These are phyloP conservation scores for Xyrichtys novacula DNA, from an alignment of 2,797 vertebrate species.

Conservation along the genomic window DNA sequence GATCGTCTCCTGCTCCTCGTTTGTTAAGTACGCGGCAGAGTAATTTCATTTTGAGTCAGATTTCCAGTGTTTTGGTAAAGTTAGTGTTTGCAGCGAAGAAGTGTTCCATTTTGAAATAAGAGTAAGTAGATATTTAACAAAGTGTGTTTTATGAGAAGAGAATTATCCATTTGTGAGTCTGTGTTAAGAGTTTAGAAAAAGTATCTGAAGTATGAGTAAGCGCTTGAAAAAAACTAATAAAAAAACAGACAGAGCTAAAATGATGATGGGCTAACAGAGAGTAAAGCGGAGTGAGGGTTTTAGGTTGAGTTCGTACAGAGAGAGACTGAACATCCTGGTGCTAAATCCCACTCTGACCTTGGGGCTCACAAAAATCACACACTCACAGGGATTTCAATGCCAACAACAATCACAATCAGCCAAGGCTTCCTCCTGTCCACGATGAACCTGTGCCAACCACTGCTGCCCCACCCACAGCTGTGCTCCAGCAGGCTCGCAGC, in stretches of 20 bases:
- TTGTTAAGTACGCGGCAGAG: no score
- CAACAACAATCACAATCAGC: conserved; percentile 51
- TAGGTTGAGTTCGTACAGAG: not conserved
- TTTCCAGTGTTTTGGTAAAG: no score
- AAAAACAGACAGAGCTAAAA: not conserved
- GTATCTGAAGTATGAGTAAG: no score
- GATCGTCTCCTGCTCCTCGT: no score
- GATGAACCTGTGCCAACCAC: conserved; percentile 37
- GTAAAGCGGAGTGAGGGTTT: not conserved
- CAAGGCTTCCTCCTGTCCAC: conserved; percentile 47
- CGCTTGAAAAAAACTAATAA: no score
- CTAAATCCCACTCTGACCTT: conserved; percentile 51
- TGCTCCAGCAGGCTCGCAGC: conserved; percentile 34
- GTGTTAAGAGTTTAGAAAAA: not conserved
- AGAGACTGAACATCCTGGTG: not conserved
- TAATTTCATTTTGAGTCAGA: no score
- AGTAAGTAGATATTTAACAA: no score
- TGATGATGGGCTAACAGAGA: not conserved
- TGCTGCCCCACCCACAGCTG: conserved; percentile 45
- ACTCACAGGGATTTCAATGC: conserved; percentile 15
- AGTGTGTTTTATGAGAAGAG: no score
- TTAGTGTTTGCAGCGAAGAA: no score
- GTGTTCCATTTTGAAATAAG: no score
- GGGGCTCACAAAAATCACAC: conserved; percentile 2
- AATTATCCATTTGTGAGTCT: no score